These are phyloP conservation scores for Leiothrix lutea DNA, from an alignment of 2,113 vertebrate genomes.

Conservation along the genomic window DNA sequence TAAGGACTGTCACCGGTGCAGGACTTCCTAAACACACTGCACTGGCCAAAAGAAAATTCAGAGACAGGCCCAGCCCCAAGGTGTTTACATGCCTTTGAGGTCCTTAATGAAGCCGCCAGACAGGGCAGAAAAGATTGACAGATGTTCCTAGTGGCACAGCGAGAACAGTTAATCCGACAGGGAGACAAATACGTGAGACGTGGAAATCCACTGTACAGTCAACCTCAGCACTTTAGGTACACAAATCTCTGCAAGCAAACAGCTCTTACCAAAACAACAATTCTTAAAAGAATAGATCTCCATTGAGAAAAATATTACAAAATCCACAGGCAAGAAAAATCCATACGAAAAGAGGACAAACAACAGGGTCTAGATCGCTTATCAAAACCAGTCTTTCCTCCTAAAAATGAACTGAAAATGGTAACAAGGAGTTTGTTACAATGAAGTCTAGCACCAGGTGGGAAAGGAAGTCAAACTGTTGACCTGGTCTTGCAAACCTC, in stretches of 20 bases:
- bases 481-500: background rate
- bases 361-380: background rate
- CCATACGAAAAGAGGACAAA: background rate
- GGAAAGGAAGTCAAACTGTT: background rate
- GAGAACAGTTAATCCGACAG: conserved; percentile 26
- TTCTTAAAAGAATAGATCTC: background rate
- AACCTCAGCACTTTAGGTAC: background rate
- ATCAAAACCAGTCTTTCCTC: background rate
- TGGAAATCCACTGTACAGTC: background rate
- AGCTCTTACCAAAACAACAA: background rate
- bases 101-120: conserved; percentile 46
- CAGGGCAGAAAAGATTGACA: background rate
- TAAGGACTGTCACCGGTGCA: background rate
- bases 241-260: background rate
- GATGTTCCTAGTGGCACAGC: background rate
- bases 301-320: background rate
- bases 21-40: background rate
- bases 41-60: background rate
- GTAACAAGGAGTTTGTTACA: background rate
- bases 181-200: background rate
- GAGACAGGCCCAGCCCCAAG: background rate
- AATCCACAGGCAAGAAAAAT: background rate
- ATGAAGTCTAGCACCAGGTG: background rate
- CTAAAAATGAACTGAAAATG: background rate
- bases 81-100: background rate